Evolutionary conservation across 1,140 invertebrate species (phyloP), one percentile per base, ranked within the genome.

Genomic region (Drosophila guanche): DNA sequence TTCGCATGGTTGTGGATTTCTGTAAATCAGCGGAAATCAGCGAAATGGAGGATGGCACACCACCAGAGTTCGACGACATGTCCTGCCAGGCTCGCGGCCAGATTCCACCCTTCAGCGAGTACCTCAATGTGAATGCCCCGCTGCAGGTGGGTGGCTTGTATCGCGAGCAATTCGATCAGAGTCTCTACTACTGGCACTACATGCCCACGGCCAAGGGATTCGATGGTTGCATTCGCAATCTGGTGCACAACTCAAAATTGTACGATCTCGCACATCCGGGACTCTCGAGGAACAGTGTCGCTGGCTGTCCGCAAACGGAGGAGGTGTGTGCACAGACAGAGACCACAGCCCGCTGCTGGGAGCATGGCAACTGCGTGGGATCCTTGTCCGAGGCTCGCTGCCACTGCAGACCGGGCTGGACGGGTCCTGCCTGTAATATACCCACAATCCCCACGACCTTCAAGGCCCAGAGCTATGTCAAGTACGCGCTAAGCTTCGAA

Each of bases 21-120:
- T 99, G 98, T 90, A 95, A 95, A 89, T 96, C 95, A 1, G 97
- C 97, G 2, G 94, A 95, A 74, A 95, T 98, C 54, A 94, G 95
- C 56, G 96, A 98, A 92, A 93, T 95, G 79, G 97, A 98, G 92
- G 97, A 98, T 90, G 96, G 97, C 23, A 95, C 95, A 37, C 94
- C 95, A 6, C 95, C 97, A 1, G 94, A 96, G 78, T 97, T 98
- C 89, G 96, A 98, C 85, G 95, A 97, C 66, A 94, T 94, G 4
- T 95, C 94, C 8, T 99, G 98, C 92, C 97, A 99, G 92, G 96
- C 96, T 0, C 94, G 94, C 58, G 97, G 97, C 8, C 94, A 93
- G 0, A 97, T 99, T 69, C 97, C 97, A 10, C 97, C 97, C 2
- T 99, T 99, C 92, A 98, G 98, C 91, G 97, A 98, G 91, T 99